phyloP scores from a whole-genome alignment of 2,888 invertebrate genomes.

The Antitype chi region DNA sequence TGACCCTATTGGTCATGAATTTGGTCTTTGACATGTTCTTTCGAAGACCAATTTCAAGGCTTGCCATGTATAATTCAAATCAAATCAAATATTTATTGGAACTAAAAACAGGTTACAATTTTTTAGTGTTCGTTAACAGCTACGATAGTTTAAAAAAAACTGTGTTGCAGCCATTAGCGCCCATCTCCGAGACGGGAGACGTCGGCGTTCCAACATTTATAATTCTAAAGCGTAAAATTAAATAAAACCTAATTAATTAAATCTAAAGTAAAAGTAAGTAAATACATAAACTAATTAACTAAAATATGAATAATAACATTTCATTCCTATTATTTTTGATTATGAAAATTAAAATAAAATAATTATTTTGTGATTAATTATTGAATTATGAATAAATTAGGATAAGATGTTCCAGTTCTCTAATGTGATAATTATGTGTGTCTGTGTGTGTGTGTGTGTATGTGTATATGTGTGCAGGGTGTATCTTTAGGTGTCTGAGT shows the following conservation, averaged over 20 bases:
- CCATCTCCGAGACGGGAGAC: not conserved
- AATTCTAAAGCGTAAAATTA: not conserved
- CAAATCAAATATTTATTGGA: not conserved
- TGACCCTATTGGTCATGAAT: too few relatives aligned
- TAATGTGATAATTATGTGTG: not conserved
- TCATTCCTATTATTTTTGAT: too few relatives aligned
- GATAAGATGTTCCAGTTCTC: not conserved
- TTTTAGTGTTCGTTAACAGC: not conserved
- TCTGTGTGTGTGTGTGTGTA: not conserved
- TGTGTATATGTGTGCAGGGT: not conserved
- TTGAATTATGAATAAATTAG: not conserved
- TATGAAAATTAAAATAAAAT: too few relatives aligned
- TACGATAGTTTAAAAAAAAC: not conserved
- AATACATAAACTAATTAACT: accelerated
- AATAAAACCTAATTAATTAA: too few relatives aligned
- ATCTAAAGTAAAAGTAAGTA: too few relatives aligned
- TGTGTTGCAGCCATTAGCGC: not conserved
- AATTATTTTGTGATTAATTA: too few relatives aligned
- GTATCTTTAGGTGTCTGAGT: not conserved
- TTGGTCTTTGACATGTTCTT: too few relatives aligned
- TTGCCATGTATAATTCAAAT: too few relatives aligned
- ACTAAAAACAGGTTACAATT: not conserved
- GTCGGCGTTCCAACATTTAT: not conserved
- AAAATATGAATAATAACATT: too few relatives aligned
- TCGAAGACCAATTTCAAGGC: too few relatives aligned